Percentiles rank a stretch among this genome's conserved stretches.
Conservation (phyloP, 2,113 vertebrate species). For the Corydoras sp. region DNA sequence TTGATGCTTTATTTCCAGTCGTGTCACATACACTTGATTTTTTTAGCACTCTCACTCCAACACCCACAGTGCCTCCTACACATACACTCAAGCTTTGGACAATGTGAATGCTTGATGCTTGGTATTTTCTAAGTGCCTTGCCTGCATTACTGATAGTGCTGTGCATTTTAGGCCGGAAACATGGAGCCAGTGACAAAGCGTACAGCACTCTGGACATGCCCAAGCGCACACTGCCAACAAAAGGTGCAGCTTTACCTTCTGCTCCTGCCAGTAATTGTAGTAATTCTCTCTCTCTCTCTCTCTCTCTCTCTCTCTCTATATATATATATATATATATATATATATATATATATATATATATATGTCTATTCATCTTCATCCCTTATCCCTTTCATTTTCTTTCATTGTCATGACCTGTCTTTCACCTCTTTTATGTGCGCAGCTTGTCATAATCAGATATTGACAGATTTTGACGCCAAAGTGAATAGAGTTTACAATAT, state of each 20-base stretch:
- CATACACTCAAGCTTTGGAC: constrained; percentile 27
- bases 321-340: no score
- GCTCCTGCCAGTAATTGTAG: no score
- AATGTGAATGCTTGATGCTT: constrained; percentile 15
- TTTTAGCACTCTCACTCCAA: constrained; percentile 33
- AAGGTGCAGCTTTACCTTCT: constrained; percentile 68
- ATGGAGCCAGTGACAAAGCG: constrained; percentile 79
- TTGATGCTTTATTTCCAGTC: constrained; percentile 36
- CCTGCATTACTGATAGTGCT: constrained; percentile 23
- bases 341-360: no score
- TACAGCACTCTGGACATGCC: constrained; percentile 85
- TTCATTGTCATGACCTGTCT: no score
- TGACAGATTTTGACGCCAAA: no score
- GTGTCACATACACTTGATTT: constrained; percentile 32
- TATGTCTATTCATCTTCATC: no score
- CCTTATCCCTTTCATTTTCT: no score
- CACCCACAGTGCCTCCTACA: constrained; percentile 33
- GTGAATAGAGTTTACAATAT: no score
- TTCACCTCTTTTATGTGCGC: no score
- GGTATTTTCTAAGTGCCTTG: constrained; percentile 7
- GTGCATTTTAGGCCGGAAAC: constrained; percentile 80
- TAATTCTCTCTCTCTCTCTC: no score
- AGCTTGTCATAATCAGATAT: no score
- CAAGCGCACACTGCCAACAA: constrained; percentile 79
- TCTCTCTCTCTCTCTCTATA: no score